A percentile compares a stretch with the other conserved stretches of the same genome.
phyloP scores from a whole-genome alignment of 2,888 invertebrate genomes.

The Calameuta filiformis region DNA sequence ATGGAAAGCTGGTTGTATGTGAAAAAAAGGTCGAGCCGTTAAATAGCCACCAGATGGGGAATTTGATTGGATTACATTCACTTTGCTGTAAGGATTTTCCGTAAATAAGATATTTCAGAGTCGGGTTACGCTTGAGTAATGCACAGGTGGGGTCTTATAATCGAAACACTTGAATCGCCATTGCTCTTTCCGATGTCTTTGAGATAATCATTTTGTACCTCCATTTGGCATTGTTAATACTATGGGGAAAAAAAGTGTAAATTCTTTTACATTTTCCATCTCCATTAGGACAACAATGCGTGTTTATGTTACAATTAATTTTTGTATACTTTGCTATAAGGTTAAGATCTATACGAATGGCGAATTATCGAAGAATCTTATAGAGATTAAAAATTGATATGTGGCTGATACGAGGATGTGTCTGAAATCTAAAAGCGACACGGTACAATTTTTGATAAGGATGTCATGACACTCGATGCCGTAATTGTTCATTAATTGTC shows the following conservation, averaged over 20 bases:
- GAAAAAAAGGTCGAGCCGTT: not conserved
- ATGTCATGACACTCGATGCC: no score
- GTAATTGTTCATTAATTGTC: no score
- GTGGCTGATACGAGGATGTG: no score
- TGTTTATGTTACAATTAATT: not conserved
- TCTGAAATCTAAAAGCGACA: no score
- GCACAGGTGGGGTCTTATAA: not conserved
- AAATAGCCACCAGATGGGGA: not conserved
- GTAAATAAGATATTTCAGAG: not conserved
- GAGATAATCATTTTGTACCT: not conserved
- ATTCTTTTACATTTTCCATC: not conserved
- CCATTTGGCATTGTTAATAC: not conserved
- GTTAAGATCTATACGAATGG: not conserved
- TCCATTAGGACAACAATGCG: not conserved
- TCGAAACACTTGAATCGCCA: not conserved
- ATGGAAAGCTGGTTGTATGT: not conserved
- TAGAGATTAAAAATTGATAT: no score
- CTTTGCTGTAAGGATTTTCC: not conserved
- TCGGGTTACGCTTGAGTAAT: not conserved
- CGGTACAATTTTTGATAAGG: no score
- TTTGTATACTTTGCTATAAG: not conserved
- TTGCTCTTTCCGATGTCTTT: not conserved
- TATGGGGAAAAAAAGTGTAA: not conserved
- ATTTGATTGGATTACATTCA: not conserved
- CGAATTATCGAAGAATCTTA: not conserved